Conservation (phyloP, 2,113 vertebrate genomes). For the Paralichthys olivaceus region DNA sequence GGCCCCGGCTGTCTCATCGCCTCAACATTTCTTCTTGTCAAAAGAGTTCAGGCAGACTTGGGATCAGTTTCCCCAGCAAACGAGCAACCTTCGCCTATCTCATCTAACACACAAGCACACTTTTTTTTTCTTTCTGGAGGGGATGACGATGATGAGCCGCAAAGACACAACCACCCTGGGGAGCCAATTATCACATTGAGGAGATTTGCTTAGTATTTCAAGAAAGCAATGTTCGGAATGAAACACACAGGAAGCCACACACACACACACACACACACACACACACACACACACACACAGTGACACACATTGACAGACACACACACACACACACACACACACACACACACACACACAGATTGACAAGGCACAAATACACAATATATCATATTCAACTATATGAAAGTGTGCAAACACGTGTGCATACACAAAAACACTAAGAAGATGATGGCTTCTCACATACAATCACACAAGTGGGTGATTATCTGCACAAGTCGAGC, state of each 20-base stretch:
- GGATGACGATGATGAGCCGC: constrained; percentile 71
- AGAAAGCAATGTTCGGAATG: constrained; percentile 72
- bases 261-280: constrained; percentile 5
- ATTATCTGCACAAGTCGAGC: constrained; percentile 59
- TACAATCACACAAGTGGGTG: constrained; percentile 66
- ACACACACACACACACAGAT: constrained; percentile 4
- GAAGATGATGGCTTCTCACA: constrained; percentile 49
- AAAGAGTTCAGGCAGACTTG: constrained; percentile 61
- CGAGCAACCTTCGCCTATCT: constrained; percentile 67
- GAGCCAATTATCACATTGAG: constrained; percentile 81
- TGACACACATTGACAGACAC: background rate
- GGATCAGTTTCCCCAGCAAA: constrained; percentile 57
- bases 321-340: constrained; percentile 10
- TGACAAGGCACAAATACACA: constrained; percentile 46
- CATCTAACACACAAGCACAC: constrained; percentile 45
- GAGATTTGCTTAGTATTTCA: constrained; percentile 78
- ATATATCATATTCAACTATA: constrained; percentile 24
- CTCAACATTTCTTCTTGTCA: constrained; percentile 58
- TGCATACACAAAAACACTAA: background rate
- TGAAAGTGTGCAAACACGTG: constrained; percentile 47
- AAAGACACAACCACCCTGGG: constrained; percentile 74
- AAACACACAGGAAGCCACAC: constrained; percentile 39
- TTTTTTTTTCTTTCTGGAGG: constrained; percentile 49
- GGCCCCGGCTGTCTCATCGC: constrained; percentile 40
- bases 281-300: constrained; percentile 1